Evolutionary conservation across 2,797 vertebrate species (phyloP), one percentile per base, ranked within the genome.

Genomic region (Chelmon rostratus): DNA sequence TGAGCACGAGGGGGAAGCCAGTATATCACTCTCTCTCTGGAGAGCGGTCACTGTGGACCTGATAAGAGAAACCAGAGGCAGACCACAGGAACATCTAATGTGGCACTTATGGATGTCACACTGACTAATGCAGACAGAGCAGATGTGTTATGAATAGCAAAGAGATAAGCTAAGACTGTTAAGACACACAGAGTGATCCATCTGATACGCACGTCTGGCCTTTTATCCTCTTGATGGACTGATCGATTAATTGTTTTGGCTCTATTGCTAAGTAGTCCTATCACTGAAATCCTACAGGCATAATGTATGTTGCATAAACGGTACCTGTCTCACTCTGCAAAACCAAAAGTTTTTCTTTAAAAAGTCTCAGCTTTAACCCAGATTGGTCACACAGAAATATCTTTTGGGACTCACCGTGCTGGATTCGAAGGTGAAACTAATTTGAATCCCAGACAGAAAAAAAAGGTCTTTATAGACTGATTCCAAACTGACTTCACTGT

Each of bases 31-130:
- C n/a, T 64, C 8, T 47, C 65, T 57, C 49, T 25, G 4, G n/a
- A 68, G 35, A 69, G 49, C 4, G 9, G 57, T 50, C 61, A 66
- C 23, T 16, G 21, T 68, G 21, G 35, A 44, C 42, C 21, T 21
- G 72, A 74, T 63, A 68, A 47, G 64, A 78, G 50, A 71, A 61
- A 57, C 37, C 66, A 57, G 37, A 71, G 57, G n/a, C 70, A 75
- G 79, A 81, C 58, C 35, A 65, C 56, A 73, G 56, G 18, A 73
- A 42, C 67, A 62, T 40, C 69, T 75, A 56, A 77, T 42, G 68
- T 66, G 57, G 76, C 68, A 67, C 65, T 61, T 50, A 28, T 8
- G 56, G 57, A 76, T 49, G 61, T 49, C 71, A 71, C 31, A 23
- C n/a, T 35, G 68, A 46, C 49, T 59, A 37, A 28, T 66, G 76